Evolutionary conservation across 2,888 invertebrate species (phyloP).

Genomic region (Drosophila incognita): DNA sequence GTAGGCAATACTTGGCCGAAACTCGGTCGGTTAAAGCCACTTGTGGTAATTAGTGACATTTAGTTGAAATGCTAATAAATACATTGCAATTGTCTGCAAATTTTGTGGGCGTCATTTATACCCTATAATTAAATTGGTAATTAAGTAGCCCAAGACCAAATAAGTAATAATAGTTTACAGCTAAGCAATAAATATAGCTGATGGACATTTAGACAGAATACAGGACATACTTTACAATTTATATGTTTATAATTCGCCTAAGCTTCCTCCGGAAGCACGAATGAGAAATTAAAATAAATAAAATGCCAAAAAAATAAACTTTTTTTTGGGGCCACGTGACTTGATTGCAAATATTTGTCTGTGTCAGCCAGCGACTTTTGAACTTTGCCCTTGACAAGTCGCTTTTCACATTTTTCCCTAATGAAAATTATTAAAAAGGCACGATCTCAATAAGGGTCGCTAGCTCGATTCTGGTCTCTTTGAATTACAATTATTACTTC

Average conservation of each 20-base stretch:
- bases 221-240: slow-evolving; percentile 18
- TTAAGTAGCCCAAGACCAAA: slow-evolving; percentile 35
- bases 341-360: slow-evolving; percentile 33
- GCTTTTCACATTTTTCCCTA: slow-evolving; percentile 26
- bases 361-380: slow-evolving; percentile 23
- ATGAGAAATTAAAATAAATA: slow-evolving; percentile 51
- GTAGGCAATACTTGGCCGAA: slow-evolving; percentile 23
- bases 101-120: slow-evolving; percentile 60
- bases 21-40: slow-evolving; percentile 55
- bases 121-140: slow-evolving; percentile 41
- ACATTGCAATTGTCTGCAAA: slow-evolving; percentile 35
- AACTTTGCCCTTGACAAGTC: slow-evolving; percentile 23
- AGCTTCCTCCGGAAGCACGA: neutral
- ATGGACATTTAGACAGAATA: neutral
- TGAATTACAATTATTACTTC: slow-evolving; percentile 1
- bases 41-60: slow-evolving; percentile 72
- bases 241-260: neutral
- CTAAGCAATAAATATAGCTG: neutral
- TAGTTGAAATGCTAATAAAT: slow-evolving; percentile 74
- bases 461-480: neutral
- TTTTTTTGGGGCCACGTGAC: slow-evolving; percentile 46
- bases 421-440: slow-evolving; percentile 53
- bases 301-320: slow-evolving; percentile 47
- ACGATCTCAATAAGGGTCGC: neutral
- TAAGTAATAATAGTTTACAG: slow-evolving; percentile 20